Base-by-base conservation (phyloP, 35 echinoderm and acorn worm genomes). In the Patiria miniata region DNA sequence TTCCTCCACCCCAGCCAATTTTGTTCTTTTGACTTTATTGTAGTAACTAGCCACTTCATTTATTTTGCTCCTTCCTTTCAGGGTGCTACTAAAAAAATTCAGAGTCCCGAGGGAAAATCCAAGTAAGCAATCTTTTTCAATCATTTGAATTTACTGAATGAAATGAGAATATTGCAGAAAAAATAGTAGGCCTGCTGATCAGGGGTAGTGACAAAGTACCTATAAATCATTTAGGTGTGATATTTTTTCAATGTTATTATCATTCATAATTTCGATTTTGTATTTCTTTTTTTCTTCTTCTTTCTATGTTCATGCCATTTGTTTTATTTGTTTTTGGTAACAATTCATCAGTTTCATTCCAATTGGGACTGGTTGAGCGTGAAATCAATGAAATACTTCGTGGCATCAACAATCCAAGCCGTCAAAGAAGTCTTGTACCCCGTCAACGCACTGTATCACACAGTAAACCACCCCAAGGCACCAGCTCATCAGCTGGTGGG, bases 311-410 rank as follows among this genome's bases (percentile, higher is more conserved):
- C 3, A 39, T 12, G 6, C 3, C 39, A 18, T 18, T 22, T 22
- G 60, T 23, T 65, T 65, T 36, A 17, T 34, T 54, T 86, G 23
- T 61, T 37, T 78, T 73, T 47, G 23, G 22, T 8, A 86, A 51
- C 2, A 39, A 39, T 60, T 54, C 53, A 9, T 18, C 51, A 94
- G 95, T 94, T 79, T 91, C 95, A 5, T 98, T 91, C 40, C 95
- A 98, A 56, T 32, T 85, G 28, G 95, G 95, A 18, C 80, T 98
- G 0, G 95, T 98, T 23, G 95, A 98, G 56, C 86, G 95, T 39
- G 95, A 98, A 58, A 98, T 98, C 16, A 98, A 98, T 77, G 92
- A 91, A 42, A 81, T 98, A 26, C 92, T 98, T 10, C 83, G 89
- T 51, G 95, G 95, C 36, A 91, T 83, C 15, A 89, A 92, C 36